Evolutionary conservation across 2,888 invertebrate species (phyloP), one percentile per base, ranked within the genome.

Genomic region (Andrena bicolor): DNA sequence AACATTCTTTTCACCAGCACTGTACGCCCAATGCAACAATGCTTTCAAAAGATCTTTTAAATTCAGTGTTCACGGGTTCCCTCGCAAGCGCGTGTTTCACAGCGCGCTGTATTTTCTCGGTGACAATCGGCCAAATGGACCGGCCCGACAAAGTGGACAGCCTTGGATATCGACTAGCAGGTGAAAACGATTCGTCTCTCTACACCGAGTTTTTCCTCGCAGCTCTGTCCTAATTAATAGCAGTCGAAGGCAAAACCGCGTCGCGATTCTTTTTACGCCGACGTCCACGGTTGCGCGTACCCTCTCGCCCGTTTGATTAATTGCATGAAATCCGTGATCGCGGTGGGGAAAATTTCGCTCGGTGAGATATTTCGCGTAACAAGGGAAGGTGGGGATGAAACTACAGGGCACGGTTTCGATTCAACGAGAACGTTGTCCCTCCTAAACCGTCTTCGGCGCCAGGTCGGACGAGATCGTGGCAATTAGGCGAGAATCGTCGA

Each of bases 401-500:
- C 26, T 66, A 35, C 48, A 20, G 10, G 16, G 49, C 10, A 23
- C 49, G 13, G 60, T n/a, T 58, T 65, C 41, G 51, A 51, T 48
- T 73, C 30, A 4, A 41, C 41, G 41, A 41, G 41, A 5, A 26
- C n/a, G 30, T 51, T 49, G 35, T 7, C 28, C 63, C 6, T 32
- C 13, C 58, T 53, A 58, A 64, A 49, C 26, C 16, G 28, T 58
- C 60, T 66, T 75, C 63, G 69, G 71, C 75, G 64, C 20, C 58
- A 13, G 13, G 76, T 69, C 69, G 76, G 56, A 80, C 82, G 79
- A 82, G 85, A 89, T 87, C 86, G 88, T 76, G 79, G 87, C 88
- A 90, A 90, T 90, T 90, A 88, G 87, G 74, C 77, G 83, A 84
- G 83, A 89, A 87, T 89, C 88, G 85, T 86, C 82, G 81, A 79